phyloP scores from a whole-genome alignment of 2,888 invertebrate species.

The Orchesella flavescens region DNA sequence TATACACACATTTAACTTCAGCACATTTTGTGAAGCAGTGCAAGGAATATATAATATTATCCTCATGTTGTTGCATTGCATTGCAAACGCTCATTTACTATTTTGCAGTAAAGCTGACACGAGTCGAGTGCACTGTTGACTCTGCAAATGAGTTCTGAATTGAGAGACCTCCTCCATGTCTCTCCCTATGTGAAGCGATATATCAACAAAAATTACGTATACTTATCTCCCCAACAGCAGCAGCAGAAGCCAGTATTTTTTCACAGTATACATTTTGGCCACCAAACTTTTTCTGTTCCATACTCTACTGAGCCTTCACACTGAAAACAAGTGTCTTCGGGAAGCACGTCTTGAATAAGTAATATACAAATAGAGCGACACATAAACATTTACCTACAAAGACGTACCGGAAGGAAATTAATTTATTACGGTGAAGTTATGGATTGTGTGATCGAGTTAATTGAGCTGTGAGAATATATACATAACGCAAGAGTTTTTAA shows the following conservation, averaged over 20 bases:
- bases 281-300: slow-evolving; percentile 35
- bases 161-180: too few species aligned
- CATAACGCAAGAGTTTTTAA: too few species aligned
- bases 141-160: not conserved
- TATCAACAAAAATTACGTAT: not conserved
- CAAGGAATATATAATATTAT: not conserved
- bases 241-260: slow-evolving; percentile 41
- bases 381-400: not conserved
- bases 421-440: slow-evolving; percentile 8
- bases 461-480: not conserved
- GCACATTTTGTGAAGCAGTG: too few species aligned
- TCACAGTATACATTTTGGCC: slow-evolving; percentile 24
- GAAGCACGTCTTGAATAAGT: slow-evolving; percentile 6
- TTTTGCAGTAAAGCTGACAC: not conserved
- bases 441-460: slow-evolving; percentile 25
- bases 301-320: slow-evolving; percentile 21
- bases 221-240: not conserved
- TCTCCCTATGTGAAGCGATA: not conserved
- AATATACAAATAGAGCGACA: not conserved
- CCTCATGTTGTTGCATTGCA: not conserved
- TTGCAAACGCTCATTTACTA: not conserved
- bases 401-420: slow-evolving; percentile 57
- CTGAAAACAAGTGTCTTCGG: slow-evolving; percentile 49
- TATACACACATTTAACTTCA: too few species aligned
- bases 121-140: not conserved